Evolutionary conservation across 2,888 invertebrate genomes (phyloP).

Genomic region (Nematopogon swammerdamellus): DNA sequence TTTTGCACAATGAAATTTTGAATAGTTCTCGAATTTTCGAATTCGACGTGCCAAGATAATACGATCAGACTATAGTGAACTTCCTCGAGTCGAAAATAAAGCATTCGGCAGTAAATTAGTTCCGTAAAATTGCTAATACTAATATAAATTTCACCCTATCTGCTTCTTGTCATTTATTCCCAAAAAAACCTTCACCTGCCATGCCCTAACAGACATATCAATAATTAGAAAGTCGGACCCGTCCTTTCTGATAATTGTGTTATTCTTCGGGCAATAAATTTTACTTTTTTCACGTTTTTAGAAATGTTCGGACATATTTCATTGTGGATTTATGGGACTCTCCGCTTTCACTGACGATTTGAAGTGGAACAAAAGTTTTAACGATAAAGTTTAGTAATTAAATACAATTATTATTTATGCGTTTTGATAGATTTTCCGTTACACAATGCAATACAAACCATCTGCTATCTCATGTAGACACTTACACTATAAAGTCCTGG

Average conservation of each 20-base stretch:
- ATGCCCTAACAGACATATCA: slow-evolving; percentile 26
- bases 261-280: slow-evolving; percentile 18
- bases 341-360: background rate
- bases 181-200: slow-evolving; percentile 27
- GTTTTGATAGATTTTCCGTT: no score
- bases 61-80: no score
- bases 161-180: slow-evolving; percentile 11
- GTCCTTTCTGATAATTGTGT: slow-evolving; percentile 21
- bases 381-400: no score
- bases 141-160: slow-evolving; percentile 28
- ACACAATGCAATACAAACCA: no score
- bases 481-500: no score
- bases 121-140: slow-evolving; percentile 35
- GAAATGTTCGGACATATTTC: background rate
- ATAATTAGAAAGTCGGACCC: slow-evolving; percentile 32
- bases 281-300: slow-evolving; percentile 10
- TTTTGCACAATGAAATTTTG: no score
- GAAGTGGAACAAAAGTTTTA: background rate
- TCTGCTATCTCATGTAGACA: no score
- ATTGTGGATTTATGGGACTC: background rate
- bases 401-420: no score
- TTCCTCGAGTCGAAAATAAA: no score
- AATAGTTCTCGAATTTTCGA: no score
- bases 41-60: no score
- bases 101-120: background rate